Percentiles rank a stretch among this genome's conserved stretches.
These are phyloP conservation scores for Atherinosoma microstoma DNA, from an alignment of 2,797 vertebrate species.

Conservation along the genomic window DNA sequence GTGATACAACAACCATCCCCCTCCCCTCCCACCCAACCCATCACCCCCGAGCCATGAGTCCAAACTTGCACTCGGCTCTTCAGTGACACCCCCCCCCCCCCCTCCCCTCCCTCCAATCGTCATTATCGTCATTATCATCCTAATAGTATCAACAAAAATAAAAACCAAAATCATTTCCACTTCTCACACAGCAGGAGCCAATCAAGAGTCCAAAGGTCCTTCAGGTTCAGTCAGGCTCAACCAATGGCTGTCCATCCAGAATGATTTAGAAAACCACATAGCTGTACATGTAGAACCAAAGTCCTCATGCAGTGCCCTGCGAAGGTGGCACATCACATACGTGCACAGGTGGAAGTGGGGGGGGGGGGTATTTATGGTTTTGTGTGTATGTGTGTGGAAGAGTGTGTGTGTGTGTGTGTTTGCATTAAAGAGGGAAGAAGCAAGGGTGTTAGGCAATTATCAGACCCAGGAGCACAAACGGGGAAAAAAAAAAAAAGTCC, in stretches of 20 bases:
- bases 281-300: conserved; percentile 87
- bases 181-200: conserved; percentile 66
- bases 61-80: conserved; percentile 60
- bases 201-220: conserved; percentile 68
- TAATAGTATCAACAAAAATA: conserved; percentile 52
- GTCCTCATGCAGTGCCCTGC: conserved; percentile 83
- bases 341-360: conserved; percentile 67
- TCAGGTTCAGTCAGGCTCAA: conserved; percentile 61
- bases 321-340: conserved; percentile 73
- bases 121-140: conserved; percentile 79
- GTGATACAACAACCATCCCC: conserved; percentile 62
- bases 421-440: conserved; percentile 61
- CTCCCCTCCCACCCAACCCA: conserved; percentile 5
- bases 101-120: conserved; percentile 45
- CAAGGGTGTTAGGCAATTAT: conserved; percentile 68
- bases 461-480: conserved; percentile 53
- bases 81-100: conserved; percentile 55
- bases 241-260: conserved; percentile 61
- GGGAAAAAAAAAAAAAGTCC: conserved; percentile 55
- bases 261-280: conserved; percentile 62
- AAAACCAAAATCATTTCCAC: conserved; percentile 59
- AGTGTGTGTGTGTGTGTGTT: conserved; percentile 18
- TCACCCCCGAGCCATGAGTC: conserved; percentile 45
- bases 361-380: conserved; percentile 27
- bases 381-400: conserved; percentile 44